Percentiles rank a stretch among this genome's conserved stretches.
Evolutionary conservation across 2,888 invertebrate species (phyloP).

Genomic region (Petrolisthes cinctipes): DNA sequence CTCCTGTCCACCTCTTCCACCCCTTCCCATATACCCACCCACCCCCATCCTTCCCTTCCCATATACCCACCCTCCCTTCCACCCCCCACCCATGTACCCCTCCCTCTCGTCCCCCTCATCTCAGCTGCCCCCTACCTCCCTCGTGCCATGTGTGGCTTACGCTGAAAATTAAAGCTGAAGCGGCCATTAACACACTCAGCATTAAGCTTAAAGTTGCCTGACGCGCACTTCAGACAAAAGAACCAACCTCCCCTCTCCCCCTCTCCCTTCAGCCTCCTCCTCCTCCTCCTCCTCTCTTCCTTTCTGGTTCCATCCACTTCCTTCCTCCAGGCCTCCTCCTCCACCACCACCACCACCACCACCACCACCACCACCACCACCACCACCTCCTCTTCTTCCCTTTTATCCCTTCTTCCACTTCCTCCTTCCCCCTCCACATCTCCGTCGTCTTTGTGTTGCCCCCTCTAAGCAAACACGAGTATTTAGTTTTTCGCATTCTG

Average conservation of each 20-base stretch:
- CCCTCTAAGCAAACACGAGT: too few relatives aligned
- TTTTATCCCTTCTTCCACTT: conserved; percentile 1
- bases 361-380: neutral
- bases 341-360: neutral
- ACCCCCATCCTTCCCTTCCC: too few relatives aligned
- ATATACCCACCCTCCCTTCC: too few relatives aligned
- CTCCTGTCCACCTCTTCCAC: too few relatives aligned
- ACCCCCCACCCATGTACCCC: neutral
- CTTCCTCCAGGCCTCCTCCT: neutral
- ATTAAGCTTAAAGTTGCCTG: conserved; percentile 32
- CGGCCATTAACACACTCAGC: conserved; percentile 18
- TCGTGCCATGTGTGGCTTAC: conserved; percentile 15
- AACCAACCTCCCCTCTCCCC: neutral
- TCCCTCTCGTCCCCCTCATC: neutral
- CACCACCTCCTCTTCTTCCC: neutral
- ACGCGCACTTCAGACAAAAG: neutral
- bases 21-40: too few relatives aligned
- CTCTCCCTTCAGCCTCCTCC: neutral
- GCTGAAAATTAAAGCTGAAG: conserved; percentile 23
- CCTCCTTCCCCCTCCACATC: conserved; percentile 1
- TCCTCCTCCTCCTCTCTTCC: neutral
- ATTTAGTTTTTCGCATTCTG: too few relatives aligned
- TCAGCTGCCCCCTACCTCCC: neutral
- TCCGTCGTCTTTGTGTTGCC: neutral
- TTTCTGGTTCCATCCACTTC: neutral